Evolutionary conservation across 1,140 invertebrate species (phyloP).

Genomic region (Drosophila insularis): DNA sequence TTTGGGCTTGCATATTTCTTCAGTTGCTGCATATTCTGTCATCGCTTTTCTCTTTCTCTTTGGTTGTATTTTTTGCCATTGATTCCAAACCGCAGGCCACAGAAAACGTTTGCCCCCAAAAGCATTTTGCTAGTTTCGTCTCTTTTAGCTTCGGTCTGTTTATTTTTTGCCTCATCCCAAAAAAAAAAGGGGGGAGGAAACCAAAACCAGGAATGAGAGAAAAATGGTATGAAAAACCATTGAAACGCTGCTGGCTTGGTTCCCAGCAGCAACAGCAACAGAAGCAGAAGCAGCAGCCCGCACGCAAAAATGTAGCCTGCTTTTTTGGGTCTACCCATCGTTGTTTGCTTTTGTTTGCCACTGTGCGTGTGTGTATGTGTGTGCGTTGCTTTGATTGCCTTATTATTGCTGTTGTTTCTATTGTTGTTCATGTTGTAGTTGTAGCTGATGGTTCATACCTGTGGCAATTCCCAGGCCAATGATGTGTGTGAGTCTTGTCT

Average conservation of each 20-base stretch:
- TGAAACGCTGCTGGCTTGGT: constrained; percentile 53
- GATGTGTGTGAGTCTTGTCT: constrained; percentile 34
- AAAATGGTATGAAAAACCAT: constrained; percentile 1
- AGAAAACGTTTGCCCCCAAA: constrained; percentile 26
- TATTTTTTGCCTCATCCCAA: not conserved
- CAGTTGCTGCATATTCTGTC: not conserved
- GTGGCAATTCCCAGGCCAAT: constrained; percentile 64
- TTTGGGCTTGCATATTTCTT: not conserved
- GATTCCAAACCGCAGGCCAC: constrained; percentile 13
- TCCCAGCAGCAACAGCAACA: constrained; percentile 28
- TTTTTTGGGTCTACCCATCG: constrained; percentile 44
- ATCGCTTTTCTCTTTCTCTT: too few species aligned
- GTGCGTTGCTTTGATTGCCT: constrained; percentile 61
- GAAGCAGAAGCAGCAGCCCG: constrained; percentile 33
- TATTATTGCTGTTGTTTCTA: not conserved
- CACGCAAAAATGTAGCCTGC: constrained; percentile 52
- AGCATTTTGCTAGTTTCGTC: constrained; percentile 46
- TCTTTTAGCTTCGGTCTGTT: not conserved
- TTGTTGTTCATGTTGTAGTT: constrained; percentile 26
- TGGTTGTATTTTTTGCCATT: not conserved
- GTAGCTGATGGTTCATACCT: constrained; percentile 48
- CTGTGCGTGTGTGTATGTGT: constrained; percentile 27
- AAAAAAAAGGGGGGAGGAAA: not conserved
- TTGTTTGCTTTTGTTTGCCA: constrained; percentile 2
- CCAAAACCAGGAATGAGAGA: constrained; percentile 10